phyloP scores from a whole-genome alignment of 2,113 vertebrate genomes.

The Laticauda colubrina region DNA sequence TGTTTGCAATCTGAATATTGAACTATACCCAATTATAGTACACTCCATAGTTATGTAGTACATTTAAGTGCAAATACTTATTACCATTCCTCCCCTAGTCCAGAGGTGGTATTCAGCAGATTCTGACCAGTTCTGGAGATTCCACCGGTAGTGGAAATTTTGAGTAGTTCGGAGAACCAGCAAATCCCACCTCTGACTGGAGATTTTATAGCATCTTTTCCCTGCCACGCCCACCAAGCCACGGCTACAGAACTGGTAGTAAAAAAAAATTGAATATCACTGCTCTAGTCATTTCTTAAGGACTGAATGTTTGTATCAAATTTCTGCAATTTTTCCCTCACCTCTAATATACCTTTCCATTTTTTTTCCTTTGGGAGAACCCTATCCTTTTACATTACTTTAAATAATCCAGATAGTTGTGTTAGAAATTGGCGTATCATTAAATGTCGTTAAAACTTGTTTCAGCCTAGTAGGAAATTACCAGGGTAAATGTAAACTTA shows the following conservation, averaged over 20 bases:
- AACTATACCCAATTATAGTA: background rate
- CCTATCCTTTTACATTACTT: background rate
- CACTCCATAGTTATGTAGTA: background rate
- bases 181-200: too few relatives aligned
- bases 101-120: too few relatives aligned
- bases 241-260: too few relatives aligned
- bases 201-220: too few relatives aligned
- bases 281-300: background rate
- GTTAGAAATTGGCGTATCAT: background rate
- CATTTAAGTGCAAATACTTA: background rate
- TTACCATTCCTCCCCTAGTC: background rate
- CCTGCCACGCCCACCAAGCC: too few relatives aligned
- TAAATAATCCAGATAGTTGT: background rate
- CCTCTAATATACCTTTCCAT: background rate
- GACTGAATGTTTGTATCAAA: background rate
- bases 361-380: background rate
- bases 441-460: background rate
- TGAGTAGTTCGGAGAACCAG: too few relatives aligned
- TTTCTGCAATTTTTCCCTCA: background rate
- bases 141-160: too few relatives aligned
- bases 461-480: background rate
- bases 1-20: background rate
- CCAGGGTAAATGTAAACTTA: background rate
- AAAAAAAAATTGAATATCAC: too few relatives aligned
- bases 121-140: too few relatives aligned